Conservation (phyloP, 2,797 vertebrate genomes). For the Gambusia yucatana region DNA sequence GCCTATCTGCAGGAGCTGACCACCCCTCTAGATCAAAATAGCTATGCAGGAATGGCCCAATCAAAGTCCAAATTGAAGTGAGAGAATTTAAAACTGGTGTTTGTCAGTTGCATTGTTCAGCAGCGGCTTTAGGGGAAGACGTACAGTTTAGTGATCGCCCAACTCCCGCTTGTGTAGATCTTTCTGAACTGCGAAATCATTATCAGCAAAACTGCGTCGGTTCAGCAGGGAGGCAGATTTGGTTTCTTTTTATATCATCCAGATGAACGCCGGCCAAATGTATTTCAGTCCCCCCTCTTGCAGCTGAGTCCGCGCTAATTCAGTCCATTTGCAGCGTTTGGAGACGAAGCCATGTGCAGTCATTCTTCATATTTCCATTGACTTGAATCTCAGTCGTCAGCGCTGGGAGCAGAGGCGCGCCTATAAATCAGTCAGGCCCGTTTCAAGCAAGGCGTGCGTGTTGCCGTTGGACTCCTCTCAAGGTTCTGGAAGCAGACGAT, state of each 20-base stretch:
- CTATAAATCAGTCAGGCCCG: constrained; percentile 52
- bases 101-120: not conserved
- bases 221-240: constrained; percentile 17
- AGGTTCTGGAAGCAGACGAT: constrained; percentile 58
- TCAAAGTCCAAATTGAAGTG: not conserved
- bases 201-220: constrained; percentile 36
- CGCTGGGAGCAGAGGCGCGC: constrained; percentile 22
- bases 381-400: constrained; percentile 59
- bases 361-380: constrained; percentile 58
- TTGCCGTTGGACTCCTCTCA: constrained; percentile 43
- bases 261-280: constrained; percentile 34
- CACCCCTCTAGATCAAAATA: not conserved
- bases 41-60: not conserved
- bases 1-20: not conserved
- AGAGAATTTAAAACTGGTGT: not conserved
- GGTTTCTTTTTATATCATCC: constrained; percentile 38
- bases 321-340: constrained; percentile 57
- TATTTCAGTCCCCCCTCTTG: constrained; percentile 31
- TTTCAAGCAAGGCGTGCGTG: constrained; percentile 31
- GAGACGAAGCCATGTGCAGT: constrained; percentile 33
- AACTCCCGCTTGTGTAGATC: constrained; percentile 8
- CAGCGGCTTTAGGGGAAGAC: not conserved
- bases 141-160: not conserved
- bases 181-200: constrained; percentile 41
- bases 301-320: constrained; percentile 52